These are phyloP conservation scores for Alviniconcha strummeri DNA, from an alignment of 2,888 invertebrate genomes.

Conservation along the genomic window DNA sequence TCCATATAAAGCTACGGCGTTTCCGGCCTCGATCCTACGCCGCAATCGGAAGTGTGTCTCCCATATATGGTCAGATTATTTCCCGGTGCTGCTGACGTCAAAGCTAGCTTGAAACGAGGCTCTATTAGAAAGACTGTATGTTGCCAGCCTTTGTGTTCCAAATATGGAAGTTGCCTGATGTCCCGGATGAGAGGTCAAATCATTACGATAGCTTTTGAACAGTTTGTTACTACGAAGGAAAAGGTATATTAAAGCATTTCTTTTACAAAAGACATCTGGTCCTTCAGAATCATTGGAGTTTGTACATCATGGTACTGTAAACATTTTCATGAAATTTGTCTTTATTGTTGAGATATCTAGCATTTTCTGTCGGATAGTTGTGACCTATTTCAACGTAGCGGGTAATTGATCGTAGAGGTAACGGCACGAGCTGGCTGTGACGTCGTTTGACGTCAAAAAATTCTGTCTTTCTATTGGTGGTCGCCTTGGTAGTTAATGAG, in stretches of 20 bases:
- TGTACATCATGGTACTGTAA: neutral
- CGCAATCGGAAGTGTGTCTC: slow-evolving; percentile 37
- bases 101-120: slow-evolving; percentile 39
- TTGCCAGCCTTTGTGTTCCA: slow-evolving; percentile 54
- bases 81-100: slow-evolving; percentile 40
- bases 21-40: slow-evolving; percentile 32
- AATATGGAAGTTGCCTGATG: slow-evolving; percentile 59
- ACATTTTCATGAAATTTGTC: neutral
- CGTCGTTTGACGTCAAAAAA: slow-evolving; percentile 49
- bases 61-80: slow-evolving; percentile 50
- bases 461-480: slow-evolving; percentile 53
- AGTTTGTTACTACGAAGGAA: slow-evolving; percentile 26
- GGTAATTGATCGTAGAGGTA: slow-evolving; percentile 45
- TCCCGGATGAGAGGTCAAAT: slow-evolving; percentile 36
- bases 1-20: slow-evolving; percentile 39
- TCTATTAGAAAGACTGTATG: slow-evolving; percentile 40
- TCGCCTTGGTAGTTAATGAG: slow-evolving; percentile 41
- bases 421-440: slow-evolving; percentile 43
- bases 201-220: slow-evolving; percentile 21
- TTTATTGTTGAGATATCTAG: neutral
- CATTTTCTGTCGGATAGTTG: slow-evolving; percentile 16
- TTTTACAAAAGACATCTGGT: neutral
- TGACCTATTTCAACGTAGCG: slow-evolving; percentile 45
- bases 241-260: neutral
- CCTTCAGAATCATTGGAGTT: neutral